A percentile compares a stretch with the other conserved stretches of the same genome.
These are phyloP conservation scores for Phyllotreta cruciferae DNA, from an alignment of 2,888 invertebrate species.

Conservation along the genomic window DNA sequence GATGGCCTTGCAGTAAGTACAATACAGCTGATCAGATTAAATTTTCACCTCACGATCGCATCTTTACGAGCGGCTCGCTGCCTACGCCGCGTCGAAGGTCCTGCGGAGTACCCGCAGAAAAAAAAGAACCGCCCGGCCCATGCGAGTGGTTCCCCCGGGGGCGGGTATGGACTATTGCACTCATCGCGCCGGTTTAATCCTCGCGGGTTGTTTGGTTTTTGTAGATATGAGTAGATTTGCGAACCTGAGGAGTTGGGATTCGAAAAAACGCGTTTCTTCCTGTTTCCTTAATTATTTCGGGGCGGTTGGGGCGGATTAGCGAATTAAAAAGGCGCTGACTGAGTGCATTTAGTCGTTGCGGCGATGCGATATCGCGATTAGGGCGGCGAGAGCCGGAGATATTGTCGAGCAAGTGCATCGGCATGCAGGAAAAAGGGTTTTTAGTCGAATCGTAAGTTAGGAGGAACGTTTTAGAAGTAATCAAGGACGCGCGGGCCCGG, in stretches of 20 bases:
- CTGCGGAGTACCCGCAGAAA: background rate
- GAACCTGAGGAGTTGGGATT: no score
- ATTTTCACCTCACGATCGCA: constrained; percentile 45
- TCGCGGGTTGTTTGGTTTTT: no score
- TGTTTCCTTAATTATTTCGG: no score
- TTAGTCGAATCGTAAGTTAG: constrained; percentile 27
- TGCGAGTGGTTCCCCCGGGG: background rate
- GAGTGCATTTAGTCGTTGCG: constrained; percentile 14
- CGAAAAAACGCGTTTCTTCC: no score
- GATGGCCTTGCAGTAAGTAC: constrained; percentile 46
- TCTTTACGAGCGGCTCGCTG: constrained; percentile 23
- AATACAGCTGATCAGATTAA: constrained; percentile 48
- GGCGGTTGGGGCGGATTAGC: no score
- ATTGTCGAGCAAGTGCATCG: constrained; percentile 26
- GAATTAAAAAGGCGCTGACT: constrained; percentile 2
- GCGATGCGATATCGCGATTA: constrained; percentile 10
- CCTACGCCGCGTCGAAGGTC: constrained; percentile 13
- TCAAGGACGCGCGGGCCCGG: constrained; percentile 29
- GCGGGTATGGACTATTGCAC: no score
- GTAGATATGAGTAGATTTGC: no score
- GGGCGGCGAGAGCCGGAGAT: constrained; percentile 17
- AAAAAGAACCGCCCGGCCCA: constrained; percentile 6
- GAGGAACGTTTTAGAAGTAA: constrained; percentile 30
- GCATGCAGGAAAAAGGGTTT: constrained; percentile 30
- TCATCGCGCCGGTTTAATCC: no score